Base-by-base conservation (phyloP, 1,140 invertebrate species). In the Bombus confusus region DNA sequence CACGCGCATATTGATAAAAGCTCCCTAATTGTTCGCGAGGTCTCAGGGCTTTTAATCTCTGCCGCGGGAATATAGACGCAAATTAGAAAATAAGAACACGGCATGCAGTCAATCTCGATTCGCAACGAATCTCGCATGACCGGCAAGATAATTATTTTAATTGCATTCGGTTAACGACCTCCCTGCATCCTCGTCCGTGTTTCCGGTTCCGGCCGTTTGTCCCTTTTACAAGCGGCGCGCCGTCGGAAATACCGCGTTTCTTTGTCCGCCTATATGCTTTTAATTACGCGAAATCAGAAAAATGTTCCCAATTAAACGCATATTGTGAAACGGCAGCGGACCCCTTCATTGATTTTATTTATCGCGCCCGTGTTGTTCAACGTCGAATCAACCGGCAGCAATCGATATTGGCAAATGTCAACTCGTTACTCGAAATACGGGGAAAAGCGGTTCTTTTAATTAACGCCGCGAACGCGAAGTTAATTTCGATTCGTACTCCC, bases 101-200 rank as follows among this genome's bases (percentile, higher is more conserved):
- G 18, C 2, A 2, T n/a, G 25, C 28, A 62, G 75, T 12, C 37
- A 31, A 77, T 77, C 34, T 39, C 52, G 25, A 77, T 77, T 64
- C 28, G 1, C 75, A 34, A n/a, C 8, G 75, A 77, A 59, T 64
- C 15, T 18, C 57, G 37, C 37, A 41, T 41, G 39, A 41, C 66
- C 34, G 66, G 12, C 43, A 41, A n/a, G 34, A 59, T 71, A 80
- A 69, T 80, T 80, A 80, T 71, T 80, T 80, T 69, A 80, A 80
- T 69, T 80, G 43, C 66, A 66, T 52, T 69, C 47, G 66, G 64
- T 71, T 80, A 80, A 80, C 41, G 43, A 80, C 22, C n/a, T 43
- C n/a, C 8, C 39, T 22, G 18, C 18, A 52, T 52, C 31, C 34
- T 43, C 13, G 8, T 47, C 62, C 59, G 28, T 13, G 43, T 39